phyloP scores from a whole-genome alignment of 2,888 invertebrate genomes.

The Acrobasis consociella region DNA sequence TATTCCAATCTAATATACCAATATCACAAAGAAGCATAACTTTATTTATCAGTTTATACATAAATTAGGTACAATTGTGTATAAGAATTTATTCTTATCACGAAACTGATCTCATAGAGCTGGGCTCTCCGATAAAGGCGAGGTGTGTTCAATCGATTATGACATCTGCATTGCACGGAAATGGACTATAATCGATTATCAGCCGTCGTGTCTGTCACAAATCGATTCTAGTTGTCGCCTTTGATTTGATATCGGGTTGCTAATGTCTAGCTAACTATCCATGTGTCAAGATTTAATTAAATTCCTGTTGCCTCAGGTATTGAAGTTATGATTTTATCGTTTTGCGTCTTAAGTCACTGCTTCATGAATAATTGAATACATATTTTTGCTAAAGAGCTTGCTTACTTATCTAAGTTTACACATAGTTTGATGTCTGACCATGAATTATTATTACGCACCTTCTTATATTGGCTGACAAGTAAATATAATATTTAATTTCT shows the following conservation, averaged over 20 bases:
- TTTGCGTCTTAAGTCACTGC: background rate
- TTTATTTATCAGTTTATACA: slow-evolving; percentile 9
- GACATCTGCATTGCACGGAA: slow-evolving; percentile 55
- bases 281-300: slow-evolving; percentile 24
- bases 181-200: slow-evolving; percentile 60
- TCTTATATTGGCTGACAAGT: no score
- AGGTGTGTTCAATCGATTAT: slow-evolving; percentile 62
- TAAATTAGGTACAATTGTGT: slow-evolving; percentile 13
- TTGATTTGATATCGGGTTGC: slow-evolving; percentile 40
- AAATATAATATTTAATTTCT: no score
- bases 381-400: background rate
- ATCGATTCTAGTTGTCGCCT: slow-evolving; percentile 78
- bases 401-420: background rate
- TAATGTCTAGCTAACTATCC: slow-evolving; percentile 22
- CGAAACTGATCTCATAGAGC: slow-evolving; percentile 26
- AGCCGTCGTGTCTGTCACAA: slow-evolving; percentile 70
- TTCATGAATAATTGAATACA: background rate
- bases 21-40: background rate
- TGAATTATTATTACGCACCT: no score
- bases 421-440: no score
- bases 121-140: slow-evolving; percentile 50
- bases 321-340: background rate
- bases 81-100: slow-evolving; percentile 15
- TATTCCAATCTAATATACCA: background rate
- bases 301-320: background rate